phyloP scores from a whole-genome alignment of 2,888 invertebrate genomes.

The Ennomos quercinarius region DNA sequence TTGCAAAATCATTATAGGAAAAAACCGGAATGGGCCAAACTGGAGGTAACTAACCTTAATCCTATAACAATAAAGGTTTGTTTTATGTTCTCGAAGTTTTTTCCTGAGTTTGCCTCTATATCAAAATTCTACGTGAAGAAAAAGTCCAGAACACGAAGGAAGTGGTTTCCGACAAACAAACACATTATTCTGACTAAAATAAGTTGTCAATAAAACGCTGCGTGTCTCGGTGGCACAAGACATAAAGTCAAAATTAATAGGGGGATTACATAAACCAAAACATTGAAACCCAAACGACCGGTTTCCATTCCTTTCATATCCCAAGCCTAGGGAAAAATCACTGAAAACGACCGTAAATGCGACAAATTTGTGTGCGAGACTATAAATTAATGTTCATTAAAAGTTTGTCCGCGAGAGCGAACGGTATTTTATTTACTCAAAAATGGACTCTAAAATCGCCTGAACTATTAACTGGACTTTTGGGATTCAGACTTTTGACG shows the following conservation, averaged over 20 bases:
- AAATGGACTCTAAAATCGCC: constrained; percentile 56
- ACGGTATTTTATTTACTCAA: constrained; percentile 56
- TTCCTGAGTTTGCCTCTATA: too few species aligned
- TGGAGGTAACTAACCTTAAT: too few species aligned
- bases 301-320: constrained; percentile 59
- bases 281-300: constrained; percentile 54
- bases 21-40: too few species aligned
- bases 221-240: constrained; percentile 38
- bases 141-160: constrained; percentile 24
- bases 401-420: constrained; percentile 56
- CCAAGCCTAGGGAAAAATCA: constrained; percentile 58
- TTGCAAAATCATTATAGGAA: too few species aligned
- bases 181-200: constrained; percentile 45
- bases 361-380: constrained; percentile 68
- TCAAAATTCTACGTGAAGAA: too few species aligned
- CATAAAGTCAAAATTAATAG: constrained; percentile 64
- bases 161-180: constrained; percentile 42
- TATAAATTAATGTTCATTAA: constrained; percentile 79
- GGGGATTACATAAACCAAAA: constrained; percentile 69
- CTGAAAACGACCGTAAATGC: constrained; percentile 67
- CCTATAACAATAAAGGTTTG: too few species aligned
- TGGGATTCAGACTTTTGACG: constrained; percentile 25
- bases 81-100: too few species aligned
- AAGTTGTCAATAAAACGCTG: constrained; percentile 49
- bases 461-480: constrained; percentile 51